Percentiles rank a stretch among this genome's conserved stretches.
These are phyloP conservation scores for Platichthys flesus DNA, from an alignment of 2,113 vertebrate species.

Conservation along the genomic window DNA sequence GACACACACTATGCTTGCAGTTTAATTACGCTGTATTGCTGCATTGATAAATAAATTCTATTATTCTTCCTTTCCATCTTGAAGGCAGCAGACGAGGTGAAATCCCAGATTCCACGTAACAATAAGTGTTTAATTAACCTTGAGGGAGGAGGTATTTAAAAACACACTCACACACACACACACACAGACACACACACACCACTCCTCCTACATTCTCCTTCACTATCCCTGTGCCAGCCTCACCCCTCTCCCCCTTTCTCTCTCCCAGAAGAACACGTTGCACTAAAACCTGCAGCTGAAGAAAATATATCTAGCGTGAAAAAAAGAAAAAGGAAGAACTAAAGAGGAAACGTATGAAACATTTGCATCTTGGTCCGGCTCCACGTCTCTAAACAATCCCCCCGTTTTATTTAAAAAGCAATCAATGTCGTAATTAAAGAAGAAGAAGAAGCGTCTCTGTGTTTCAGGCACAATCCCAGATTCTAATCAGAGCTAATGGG, in stretches of 20 bases:
- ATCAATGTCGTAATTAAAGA: constrained; percentile 57
- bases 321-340: background rate
- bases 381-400: background rate
- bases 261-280: background rate
- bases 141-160: constrained; percentile 45
- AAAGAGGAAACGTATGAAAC: constrained; percentile 20
- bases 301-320: constrained; percentile 43
- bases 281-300: constrained; percentile 22
- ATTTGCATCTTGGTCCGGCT: constrained; percentile 49
- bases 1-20: background rate
- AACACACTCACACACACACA: background rate
- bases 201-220: background rate
- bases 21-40: constrained; percentile 13
- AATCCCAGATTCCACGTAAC: constrained; percentile 64
- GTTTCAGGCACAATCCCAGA: constrained; percentile 32
- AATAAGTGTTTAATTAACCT: constrained; percentile 74
- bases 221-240: constrained; percentile 9
- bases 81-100: constrained; percentile 57
- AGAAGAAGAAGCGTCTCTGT: constrained; percentile 17
- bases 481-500: constrained; percentile 59
- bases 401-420: constrained; percentile 40
- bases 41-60: constrained; percentile 31
- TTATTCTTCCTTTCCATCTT: constrained; percentile 37
- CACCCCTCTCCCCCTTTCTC: background rate
- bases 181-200: background rate